These are phyloP conservation scores for Rhea americana DNA, from an alignment of 2,113 vertebrate genomes.

Conservation along the genomic window DNA sequence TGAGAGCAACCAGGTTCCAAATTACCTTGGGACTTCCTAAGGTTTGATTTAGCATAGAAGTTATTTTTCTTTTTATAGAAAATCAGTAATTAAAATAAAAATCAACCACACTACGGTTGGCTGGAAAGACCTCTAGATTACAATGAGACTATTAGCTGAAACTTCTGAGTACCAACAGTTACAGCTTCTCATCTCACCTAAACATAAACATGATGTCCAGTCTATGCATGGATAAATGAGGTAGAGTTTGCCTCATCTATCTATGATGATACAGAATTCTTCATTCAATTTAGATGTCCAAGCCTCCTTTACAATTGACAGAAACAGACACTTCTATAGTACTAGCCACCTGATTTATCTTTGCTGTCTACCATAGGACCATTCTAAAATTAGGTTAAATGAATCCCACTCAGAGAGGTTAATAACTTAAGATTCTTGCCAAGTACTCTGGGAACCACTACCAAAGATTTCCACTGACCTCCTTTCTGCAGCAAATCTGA, in stretches of 20 bases:
- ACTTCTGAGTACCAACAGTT: background rate
- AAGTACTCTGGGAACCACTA: background rate
- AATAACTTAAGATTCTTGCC: background rate
- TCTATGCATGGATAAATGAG: background rate
- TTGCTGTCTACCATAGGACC: background rate
- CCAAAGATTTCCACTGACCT: background rate
- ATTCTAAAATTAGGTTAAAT: background rate
- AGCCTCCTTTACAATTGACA: background rate
- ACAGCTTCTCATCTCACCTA: background rate
- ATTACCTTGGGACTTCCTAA: fast-evolving
- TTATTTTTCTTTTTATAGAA: background rate
- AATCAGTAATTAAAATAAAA: background rate
- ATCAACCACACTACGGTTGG: background rate
- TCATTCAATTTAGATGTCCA: background rate
- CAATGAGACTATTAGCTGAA: background rate
- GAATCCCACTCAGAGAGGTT: background rate
- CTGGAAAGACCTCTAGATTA: background rate
- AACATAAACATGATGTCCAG: background rate
- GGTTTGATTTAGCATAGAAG: background rate
- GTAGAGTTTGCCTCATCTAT: background rate
- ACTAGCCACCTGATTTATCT: background rate
- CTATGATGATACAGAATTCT: background rate
- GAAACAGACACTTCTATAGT: background rate
- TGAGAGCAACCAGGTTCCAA: background rate
- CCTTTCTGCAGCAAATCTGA: background rate